These are phyloP conservation scores for Hycleus phaleratus DNA, from an alignment of 1,140 invertebrate species.

Conservation along the genomic window DNA sequence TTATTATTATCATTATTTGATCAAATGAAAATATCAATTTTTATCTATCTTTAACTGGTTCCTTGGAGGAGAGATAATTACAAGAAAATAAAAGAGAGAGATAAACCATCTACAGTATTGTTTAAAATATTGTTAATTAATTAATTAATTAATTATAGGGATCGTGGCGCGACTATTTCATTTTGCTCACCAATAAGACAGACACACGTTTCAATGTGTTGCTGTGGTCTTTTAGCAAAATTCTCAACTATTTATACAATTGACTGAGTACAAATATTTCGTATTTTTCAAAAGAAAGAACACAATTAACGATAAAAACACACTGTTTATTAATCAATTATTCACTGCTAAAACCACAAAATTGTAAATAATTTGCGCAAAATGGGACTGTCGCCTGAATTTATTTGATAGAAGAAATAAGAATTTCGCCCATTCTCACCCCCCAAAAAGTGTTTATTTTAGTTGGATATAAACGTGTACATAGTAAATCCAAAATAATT, in stretches of 20 bases:
- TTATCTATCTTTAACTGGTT: slow-evolving; percentile 15
- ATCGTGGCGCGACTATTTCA: slow-evolving; percentile 3
- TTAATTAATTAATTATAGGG: background rate
- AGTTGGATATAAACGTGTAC: slow-evolving; percentile 17
- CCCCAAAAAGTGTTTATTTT: background rate
- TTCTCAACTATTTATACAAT: background rate
- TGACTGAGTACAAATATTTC: no score
- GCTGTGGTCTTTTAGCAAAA: background rate
- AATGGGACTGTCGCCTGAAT: slow-evolving; percentile 3
- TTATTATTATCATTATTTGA: background rate
- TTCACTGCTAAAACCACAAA: no score
- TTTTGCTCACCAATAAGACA: background rate
- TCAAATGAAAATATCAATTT: background rate
- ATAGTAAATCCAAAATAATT: slow-evolving; percentile 11
- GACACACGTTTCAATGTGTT: background rate
- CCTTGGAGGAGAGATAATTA: slow-evolving; percentile 2
- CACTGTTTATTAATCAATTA: no score
- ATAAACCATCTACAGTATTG: slow-evolving; percentile 23
- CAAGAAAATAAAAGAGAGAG: no score
- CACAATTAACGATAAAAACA: no score
- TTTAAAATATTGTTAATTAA: slow-evolving; percentile 1
- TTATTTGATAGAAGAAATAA: no score
- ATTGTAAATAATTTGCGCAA: background rate
- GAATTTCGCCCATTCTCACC: no score
- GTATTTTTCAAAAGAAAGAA: no score